Evolutionary conservation across 2,888 invertebrate species (phyloP).

Genomic region (Stenurella melanura): DNA sequence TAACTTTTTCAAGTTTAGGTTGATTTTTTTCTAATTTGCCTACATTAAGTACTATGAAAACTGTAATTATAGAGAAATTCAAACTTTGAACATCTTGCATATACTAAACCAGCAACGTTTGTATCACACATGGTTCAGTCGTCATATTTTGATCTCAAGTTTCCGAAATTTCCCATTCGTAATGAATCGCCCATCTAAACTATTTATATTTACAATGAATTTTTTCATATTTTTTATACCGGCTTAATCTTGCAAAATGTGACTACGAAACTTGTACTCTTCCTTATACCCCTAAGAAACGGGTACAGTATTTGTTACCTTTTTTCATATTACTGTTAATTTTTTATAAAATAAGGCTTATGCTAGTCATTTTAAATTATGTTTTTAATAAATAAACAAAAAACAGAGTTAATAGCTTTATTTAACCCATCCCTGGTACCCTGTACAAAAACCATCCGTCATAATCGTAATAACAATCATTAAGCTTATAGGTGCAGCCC

Average conservation of each 20-base stretch:
- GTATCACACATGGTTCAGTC: too few relatives aligned
- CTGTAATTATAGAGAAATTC: too few relatives aligned
- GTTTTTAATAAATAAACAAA: slow-evolving; percentile 62
- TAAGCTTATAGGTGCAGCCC: slow-evolving; percentile 83
- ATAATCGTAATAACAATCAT: slow-evolving; percentile 87
- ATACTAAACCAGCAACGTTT: too few relatives aligned
- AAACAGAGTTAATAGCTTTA: slow-evolving; percentile 37
- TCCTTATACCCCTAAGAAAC: slow-evolving; percentile 29
- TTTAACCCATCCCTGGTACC: slow-evolving; percentile 80
- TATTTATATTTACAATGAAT: too few relatives aligned
- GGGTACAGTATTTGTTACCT: slow-evolving; percentile 56
- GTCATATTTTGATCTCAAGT: too few relatives aligned
- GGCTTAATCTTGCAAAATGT: slow-evolving; percentile 10
- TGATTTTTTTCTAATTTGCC: too few relatives aligned
- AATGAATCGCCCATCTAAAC: too few relatives aligned
- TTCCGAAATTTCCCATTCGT: too few relatives aligned
- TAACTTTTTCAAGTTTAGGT: too few relatives aligned
- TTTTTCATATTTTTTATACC: too few relatives aligned
- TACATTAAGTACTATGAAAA: too few relatives aligned
- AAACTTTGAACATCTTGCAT: too few relatives aligned
- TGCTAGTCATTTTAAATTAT: slow-evolving; percentile 68
- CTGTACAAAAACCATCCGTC: slow-evolving; percentile 88
- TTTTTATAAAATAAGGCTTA: slow-evolving; percentile 53
- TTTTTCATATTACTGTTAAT: slow-evolving; percentile 53
- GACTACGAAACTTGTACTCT: background rate